Base-by-base conservation (phyloP, 1,140 invertebrate species). In the Papilio polytes region DNA sequence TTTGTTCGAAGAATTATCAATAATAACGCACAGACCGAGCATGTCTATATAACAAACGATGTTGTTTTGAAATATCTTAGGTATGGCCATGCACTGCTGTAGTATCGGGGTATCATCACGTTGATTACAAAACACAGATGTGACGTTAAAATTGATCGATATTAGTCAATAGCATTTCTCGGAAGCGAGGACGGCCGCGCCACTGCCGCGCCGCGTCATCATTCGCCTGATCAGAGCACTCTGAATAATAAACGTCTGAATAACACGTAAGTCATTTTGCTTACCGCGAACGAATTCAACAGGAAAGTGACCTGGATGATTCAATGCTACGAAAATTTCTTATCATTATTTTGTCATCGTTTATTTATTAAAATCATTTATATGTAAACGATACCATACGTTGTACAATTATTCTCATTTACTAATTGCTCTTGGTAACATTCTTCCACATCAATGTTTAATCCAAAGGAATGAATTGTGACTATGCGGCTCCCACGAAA, bases 121-220 rank as follows among this genome's bases (percentile, higher is more conserved):
- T 22, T 51, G 46, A 76, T 48, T 76, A n/a, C 20, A 76, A 76
- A 26, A 76, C 44, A 51, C 74, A 31, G 53, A 31, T 78, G 53
- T 78, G 76, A 78, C 76, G 77, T 66, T 44, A 63, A 66, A 78
- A 66, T n/a, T 78, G 31, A 63, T 44, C 36, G 56, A 44, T n/a
- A 59, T 86, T 86, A 86, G 83, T 86, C 85, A 85, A 83, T 85
- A 80, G 59, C 72, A 78, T 77, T 84, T 82, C 85, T 80, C 48
- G 82, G 83, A 85, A 86, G 80, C 20, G 79, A 83, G 82, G 82
- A 82, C 82, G 82, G 56, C 70, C 72, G 63, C 26, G 22, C 26
- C 63, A 56, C 53, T 6, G 10, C n/a, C 18, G 53, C 18, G 79
- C 31, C 41, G 83, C 82, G 82, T 85, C 84, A 84, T 86, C 84